Evolutionary conservation across 2,113 vertebrate species (phyloP).

Genomic region (Epinephelus cyanopodus): DNA sequence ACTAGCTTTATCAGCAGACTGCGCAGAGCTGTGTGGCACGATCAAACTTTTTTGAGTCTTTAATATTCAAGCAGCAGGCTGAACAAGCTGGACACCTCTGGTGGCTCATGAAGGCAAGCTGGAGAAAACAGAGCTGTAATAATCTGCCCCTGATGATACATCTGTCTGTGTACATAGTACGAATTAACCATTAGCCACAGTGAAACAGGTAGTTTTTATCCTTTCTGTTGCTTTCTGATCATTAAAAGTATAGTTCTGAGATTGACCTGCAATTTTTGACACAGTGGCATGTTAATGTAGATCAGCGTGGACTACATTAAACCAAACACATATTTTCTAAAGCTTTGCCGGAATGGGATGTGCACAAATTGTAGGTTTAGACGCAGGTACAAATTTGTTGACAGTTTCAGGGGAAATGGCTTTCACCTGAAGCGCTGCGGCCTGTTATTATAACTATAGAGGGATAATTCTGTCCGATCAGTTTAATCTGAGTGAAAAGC

Average conservation of each 20-base stretch:
- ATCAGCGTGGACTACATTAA: neutral
- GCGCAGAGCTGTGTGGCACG: neutral
- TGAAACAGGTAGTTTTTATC: neutral
- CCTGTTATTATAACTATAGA: constrained; percentile 18
- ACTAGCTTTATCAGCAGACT: constrained; percentile 3
- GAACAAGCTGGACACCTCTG: constrained; percentile 4
- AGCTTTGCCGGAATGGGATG: neutral
- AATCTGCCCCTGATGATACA: neutral
- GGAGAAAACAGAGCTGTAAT: neutral
- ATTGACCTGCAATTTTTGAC: neutral
- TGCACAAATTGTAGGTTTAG: constrained; percentile 23
- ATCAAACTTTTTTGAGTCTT: constrained; percentile 33
- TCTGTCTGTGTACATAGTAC: neutral
- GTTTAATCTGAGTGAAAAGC: constrained; percentile 25
- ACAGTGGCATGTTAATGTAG: neutral
- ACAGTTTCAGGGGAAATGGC: constrained; percentile 1
- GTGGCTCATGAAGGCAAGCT: neutral
- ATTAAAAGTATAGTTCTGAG: neutral
- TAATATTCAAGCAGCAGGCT: constrained; percentile 29
- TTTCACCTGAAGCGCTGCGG: neutral
- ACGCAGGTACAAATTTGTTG: constrained; percentile 5
- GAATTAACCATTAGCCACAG: neutral
- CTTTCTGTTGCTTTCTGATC: neutral
- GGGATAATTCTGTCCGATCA: neutral
- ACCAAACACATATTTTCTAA: constrained; percentile 4